These are phyloP conservation scores for Poecilia latipinna DNA, from an alignment of 2,113 vertebrate species.

Conservation along the genomic window DNA sequence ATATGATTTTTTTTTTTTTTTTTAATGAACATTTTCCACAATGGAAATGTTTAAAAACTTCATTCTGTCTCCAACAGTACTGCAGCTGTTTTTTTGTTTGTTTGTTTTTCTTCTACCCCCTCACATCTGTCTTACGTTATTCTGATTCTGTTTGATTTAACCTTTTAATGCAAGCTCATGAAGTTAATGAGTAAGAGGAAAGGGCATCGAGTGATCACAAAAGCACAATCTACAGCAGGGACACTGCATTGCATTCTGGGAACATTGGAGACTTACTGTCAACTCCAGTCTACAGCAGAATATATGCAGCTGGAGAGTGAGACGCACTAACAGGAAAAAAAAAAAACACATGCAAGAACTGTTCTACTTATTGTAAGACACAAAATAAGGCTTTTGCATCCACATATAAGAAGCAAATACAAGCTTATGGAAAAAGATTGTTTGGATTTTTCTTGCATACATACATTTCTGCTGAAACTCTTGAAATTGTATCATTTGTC, in stretches of 20 bases:
- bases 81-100: neutral
- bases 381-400: neutral
- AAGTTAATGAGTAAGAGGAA: neutral
- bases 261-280: neutral
- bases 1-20: neutral
- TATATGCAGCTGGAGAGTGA: neutral
- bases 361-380: no score
- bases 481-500: neutral
- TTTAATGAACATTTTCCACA: neutral
- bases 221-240: neutral
- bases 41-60: neutral
- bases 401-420: neutral
- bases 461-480: no score
- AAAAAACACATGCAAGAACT: neutral
- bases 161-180: neutral
- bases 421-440: neutral
- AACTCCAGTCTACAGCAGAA: neutral
- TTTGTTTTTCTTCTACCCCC: neutral
- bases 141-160: neutral
- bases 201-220: neutral
- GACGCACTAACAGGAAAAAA: no score
- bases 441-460: neutral
- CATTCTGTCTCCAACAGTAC: neutral
- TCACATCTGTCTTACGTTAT: neutral
- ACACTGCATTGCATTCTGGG: neutral